Conservation (phyloP, 2,113 vertebrate species). For the Pituophis catenifer region DNA sequence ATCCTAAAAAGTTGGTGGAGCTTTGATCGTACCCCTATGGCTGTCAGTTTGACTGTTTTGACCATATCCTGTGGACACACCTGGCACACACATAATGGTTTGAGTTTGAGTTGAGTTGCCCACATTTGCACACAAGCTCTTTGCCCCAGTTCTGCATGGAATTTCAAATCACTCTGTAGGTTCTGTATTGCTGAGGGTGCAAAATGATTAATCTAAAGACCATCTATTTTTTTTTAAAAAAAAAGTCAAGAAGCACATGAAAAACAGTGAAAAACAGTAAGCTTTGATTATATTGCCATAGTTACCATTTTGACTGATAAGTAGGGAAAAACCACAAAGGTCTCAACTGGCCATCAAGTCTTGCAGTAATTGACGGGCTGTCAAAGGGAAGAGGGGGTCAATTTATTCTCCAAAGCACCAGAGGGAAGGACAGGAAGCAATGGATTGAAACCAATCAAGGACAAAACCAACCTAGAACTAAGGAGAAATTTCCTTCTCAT, state of each 20-base stretch:
- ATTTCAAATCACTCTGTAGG: slow-evolving; percentile 8
- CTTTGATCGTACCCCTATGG: neutral
- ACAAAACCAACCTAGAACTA: too few species aligned
- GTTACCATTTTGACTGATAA: neutral
- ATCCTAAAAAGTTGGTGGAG: neutral
- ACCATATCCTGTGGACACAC: neutral
- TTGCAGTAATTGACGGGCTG: too few species aligned
- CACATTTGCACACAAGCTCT: neutral
- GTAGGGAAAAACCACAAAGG: slow-evolving; percentile 11
- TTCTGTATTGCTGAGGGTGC: slow-evolving; percentile 13
- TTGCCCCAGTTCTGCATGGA: neutral
- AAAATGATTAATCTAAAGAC: slow-evolving; percentile 5
- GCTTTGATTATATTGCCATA: neutral
- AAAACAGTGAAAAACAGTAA: neutral
- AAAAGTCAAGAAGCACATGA: neutral
- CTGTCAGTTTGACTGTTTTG: neutral
- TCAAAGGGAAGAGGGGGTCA: too few species aligned
- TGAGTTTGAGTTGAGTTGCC: neutral
- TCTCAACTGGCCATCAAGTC: slow-evolving; percentile 9
- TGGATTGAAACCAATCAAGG: too few species aligned
- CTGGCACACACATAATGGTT: neutral
- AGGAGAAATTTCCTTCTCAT: too few species aligned
- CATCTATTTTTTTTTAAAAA: neutral
- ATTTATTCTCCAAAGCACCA: too few species aligned
- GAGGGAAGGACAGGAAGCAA: too few species aligned